Evolutionary conservation across 1,140 invertebrate genomes (phyloP).

Genomic region (Drosophila sturtevanti): DNA sequence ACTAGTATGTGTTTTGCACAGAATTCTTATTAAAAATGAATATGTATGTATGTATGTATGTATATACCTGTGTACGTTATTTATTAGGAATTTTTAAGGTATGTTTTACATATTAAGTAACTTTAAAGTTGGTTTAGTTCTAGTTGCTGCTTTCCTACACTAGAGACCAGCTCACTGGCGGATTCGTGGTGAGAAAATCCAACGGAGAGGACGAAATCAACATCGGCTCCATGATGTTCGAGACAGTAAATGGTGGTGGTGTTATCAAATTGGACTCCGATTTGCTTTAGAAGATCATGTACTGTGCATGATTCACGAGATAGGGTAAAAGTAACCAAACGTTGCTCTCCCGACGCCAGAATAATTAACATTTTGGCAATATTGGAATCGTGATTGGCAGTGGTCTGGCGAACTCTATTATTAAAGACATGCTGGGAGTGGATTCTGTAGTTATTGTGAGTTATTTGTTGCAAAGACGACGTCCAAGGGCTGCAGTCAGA

Average conservation of each 20-base stretch:
- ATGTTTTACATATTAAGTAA: no score
- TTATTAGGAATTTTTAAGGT: no score
- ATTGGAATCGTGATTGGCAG: conserved; percentile 83
- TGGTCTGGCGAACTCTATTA: conserved; percentile 64
- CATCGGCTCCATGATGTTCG: conserved; percentile 87
- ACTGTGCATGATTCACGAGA: conserved; percentile 91
- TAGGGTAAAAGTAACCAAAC: conserved; percentile 90
- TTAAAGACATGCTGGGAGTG: conserved; percentile 79
- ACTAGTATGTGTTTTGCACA: no score
- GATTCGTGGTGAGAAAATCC: conserved; percentile 83
- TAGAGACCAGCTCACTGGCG: conserved; percentile 73
- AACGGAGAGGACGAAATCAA: conserved; percentile 90
- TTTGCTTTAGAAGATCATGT: conserved; percentile 90
- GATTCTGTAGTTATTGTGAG: conserved; percentile 80
- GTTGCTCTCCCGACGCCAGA: conserved; percentile 88
- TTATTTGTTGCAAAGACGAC: conserved; percentile 72
- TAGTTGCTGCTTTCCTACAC: conserved; percentile 81
- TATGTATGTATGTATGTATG: no score
- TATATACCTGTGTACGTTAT: no score
- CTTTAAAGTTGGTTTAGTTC: no score
- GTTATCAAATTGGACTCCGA: conserved; percentile 85
- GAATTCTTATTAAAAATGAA: no score
- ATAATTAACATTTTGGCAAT: conserved; percentile 90
- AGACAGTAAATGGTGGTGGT: conserved; percentile 88
- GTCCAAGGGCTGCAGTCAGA: no score